Base-by-base conservation (phyloP, 2,888 invertebrate genomes). In the Ormyrus nitidulus region DNA sequence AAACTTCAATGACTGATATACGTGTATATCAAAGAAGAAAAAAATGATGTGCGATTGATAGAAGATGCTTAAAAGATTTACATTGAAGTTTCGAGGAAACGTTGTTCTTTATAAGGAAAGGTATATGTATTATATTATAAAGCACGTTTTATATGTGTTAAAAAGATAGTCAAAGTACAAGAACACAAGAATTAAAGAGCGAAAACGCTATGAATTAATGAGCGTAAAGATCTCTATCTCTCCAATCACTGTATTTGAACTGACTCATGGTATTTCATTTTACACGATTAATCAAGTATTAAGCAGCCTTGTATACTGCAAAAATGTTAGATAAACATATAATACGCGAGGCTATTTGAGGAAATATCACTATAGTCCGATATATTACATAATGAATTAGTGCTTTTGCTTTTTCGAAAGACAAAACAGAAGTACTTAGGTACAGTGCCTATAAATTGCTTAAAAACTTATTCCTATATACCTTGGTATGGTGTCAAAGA, bases 321-420 rank as follows among this genome's bases (percentile, higher is more conserved):
- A 86, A 80, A 79, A 72, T 77, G 80, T 84, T 82, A 84, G 81
- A 82, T 77, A 72, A 71, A 65, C 68, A n/a, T 75, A 80, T 80
- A 75, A 81, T 74, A 83, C 82, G 79, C 71, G 83, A 85, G 82
- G 82, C 83, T 86, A 75, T 83, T 84, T 83, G 79, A 79, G 69
- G 72, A 83, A 70, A 80, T 59, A 80, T 79, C 80, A 81, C 61
- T 74, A 65, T 82, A 81, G 77, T 77, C 68, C 56, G 56, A 81
- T 77, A 82, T 75, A 77, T 81, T 59, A 71, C 65, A 83, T 54
- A 74, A 84, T 84, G 78, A 85, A 84, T 83, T 85, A 85, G 86
- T 86, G 85, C 87, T 87, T 86, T 86, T 86, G 86, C 85, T 87
- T 86, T 86, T 82, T 84, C 84, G 82, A 84, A 84, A 82, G 84